phyloP scores from a whole-genome alignment of 2,888 invertebrate genomes.

The Ophraella communa region DNA sequence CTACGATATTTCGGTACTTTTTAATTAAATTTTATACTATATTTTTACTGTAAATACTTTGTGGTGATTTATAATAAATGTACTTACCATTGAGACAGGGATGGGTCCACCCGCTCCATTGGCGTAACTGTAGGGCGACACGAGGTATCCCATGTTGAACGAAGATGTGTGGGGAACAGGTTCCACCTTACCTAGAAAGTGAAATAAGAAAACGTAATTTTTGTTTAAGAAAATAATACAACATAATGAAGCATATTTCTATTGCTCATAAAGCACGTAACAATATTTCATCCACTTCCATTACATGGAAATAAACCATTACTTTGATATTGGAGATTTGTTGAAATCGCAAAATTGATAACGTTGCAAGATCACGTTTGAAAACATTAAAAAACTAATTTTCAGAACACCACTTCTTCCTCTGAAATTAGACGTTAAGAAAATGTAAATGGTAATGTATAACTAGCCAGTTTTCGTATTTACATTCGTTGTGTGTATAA shows the following conservation, averaged over 20 bases:
- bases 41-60: no score
- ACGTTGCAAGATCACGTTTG: not conserved
- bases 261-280: no score
- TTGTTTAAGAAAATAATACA: no score
- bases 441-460: slow-evolving; percentile 20
- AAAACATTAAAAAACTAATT: slow-evolving; percentile 18
- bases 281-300: no score
- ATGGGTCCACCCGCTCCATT: slow-evolving; percentile 85
- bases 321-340: not conserved
- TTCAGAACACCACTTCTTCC: slow-evolving; percentile 19
- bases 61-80: not conserved
- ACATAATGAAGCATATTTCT: no score
- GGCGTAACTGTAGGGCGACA: slow-evolving; percentile 88
- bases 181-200: slow-evolving; percentile 78
- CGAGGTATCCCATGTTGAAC: slow-evolving; percentile 93
- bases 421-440: slow-evolving; percentile 27
- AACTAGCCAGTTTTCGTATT: slow-evolving; percentile 22
- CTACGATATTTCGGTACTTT: not conserved
- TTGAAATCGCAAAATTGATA: not conserved
- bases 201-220: slow-evolving; percentile 22
- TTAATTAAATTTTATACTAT: no score
- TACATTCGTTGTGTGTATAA: slow-evolving; percentile 14
- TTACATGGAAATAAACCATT: not conserved
- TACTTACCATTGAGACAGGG: slow-evolving; percentile 89
- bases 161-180: slow-evolving; percentile 78